Evolutionary conservation across 2,888 invertebrate species (phyloP).

Genomic region (Panopea generosa): DNA sequence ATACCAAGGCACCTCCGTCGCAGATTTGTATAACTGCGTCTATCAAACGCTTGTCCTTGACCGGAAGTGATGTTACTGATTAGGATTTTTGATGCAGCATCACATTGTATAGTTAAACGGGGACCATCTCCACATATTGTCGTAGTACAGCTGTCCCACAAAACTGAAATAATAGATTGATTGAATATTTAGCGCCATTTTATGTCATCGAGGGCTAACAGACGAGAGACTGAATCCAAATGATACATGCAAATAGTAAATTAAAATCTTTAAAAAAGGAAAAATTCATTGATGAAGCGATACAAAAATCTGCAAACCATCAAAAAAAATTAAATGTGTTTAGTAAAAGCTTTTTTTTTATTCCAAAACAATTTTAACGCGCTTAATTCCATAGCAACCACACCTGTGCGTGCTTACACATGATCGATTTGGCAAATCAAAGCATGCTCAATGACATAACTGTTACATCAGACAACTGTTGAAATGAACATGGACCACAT

Average conservation of each 20-base stretch:
- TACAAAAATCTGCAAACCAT: no score
- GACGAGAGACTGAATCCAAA: neutral
- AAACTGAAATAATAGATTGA: conserved; percentile 28
- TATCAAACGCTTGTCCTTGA: conserved; percentile 27
- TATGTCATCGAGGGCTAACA: neutral
- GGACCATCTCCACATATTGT: conserved; percentile 35
- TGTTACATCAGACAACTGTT: conserved; percentile 19
- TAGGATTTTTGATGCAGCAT: conserved; percentile 35
- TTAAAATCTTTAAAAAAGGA: no score
- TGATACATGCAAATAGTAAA: no score
- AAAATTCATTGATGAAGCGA: no score
- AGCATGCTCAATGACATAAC: conserved; percentile 20
- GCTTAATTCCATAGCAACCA: conserved; percentile 11
- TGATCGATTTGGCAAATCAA: conserved; percentile 16
- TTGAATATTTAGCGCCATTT: neutral
- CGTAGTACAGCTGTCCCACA: conserved; percentile 54
- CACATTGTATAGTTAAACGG: conserved; percentile 49
- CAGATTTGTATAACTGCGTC: conserved; percentile 42
- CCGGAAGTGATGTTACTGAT: conserved; percentile 55
- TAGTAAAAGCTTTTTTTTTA: no score
- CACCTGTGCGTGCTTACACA: conserved; percentile 8
- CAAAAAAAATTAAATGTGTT: no score
- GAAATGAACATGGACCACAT: neutral
- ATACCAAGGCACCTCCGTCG: conserved; percentile 55
- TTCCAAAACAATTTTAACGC: no score